Percentiles rank a stretch among this genome's conserved stretches.
These are phyloP conservation scores for Bombus impatiens DNA, from an alignment of 1,140 invertebrate species.

Conservation along the genomic window DNA sequence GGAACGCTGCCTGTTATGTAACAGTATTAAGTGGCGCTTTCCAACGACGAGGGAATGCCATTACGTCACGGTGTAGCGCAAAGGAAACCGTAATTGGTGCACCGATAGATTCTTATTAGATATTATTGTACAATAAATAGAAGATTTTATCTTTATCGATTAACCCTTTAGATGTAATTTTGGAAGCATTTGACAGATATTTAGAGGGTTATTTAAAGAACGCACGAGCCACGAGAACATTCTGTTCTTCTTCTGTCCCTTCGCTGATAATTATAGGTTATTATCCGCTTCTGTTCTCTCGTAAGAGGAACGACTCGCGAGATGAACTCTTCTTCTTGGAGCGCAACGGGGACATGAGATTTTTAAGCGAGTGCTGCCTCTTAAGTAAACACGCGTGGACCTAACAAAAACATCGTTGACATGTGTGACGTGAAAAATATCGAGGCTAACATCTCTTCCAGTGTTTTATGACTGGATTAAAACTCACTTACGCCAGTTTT, in stretches of 20 bases:
- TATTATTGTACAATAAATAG: background rate
- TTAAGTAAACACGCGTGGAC: constrained; percentile 52
- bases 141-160: background rate
- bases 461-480: constrained; percentile 12
- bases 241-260: constrained; percentile 2
- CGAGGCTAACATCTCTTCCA: background rate
- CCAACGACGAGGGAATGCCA: constrained; percentile 16
- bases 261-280: constrained; percentile 66
- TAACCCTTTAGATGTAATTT: constrained; percentile 16
- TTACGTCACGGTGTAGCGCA: constrained; percentile 1
- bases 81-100: constrained; percentile 8
- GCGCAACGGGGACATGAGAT: constrained; percentile 41
- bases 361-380: constrained; percentile 48
- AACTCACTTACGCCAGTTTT: background rate
- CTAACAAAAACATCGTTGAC: constrained; percentile 55
- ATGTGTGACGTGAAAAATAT: constrained; percentile 42
- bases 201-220: constrained; percentile 40
- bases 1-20: constrained; percentile 12
- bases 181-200: background rate
- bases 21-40: constrained; percentile 31
- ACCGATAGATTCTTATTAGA: background rate
- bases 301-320: constrained; percentile 16
- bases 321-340: constrained; percentile 55
- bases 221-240: background rate
- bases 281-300: constrained; percentile 51